Evolutionary conservation across 2,797 vertebrate species (phyloP).

Genomic region (Coregonus sp.): DNA sequence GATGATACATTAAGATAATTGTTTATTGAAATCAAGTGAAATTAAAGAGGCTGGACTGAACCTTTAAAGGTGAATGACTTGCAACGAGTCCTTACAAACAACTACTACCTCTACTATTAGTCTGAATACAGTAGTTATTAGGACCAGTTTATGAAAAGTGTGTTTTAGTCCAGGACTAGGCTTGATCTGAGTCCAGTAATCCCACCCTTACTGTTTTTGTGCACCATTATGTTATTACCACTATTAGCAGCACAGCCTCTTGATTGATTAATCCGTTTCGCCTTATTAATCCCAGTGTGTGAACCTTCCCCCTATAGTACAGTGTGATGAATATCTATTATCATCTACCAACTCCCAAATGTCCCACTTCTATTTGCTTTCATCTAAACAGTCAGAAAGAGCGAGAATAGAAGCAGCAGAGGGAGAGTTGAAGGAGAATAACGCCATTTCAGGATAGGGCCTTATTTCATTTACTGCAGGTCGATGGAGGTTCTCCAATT

Average conservation of each 20-base stretch:
- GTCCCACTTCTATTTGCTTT: slow-evolving; percentile 69
- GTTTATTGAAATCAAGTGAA: no score
- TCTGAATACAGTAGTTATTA: no score
- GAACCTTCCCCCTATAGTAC: slow-evolving; percentile 22
- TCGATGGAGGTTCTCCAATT: slow-evolving; percentile 83
- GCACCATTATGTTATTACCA: not conserved
- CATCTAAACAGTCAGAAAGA: slow-evolving; percentile 50
- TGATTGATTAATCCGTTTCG: slow-evolving; percentile 31
- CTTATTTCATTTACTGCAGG: slow-evolving; percentile 84
- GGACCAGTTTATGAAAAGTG: no score
- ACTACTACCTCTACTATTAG: no score
- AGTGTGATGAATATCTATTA: slow-evolving; percentile 68
- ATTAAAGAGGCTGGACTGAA: no score
- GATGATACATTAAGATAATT: no score
- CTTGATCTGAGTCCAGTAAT: no score
- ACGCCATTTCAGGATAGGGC: slow-evolving; percentile 79
- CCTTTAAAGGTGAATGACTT: no score
- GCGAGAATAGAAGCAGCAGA: slow-evolving; percentile 40
- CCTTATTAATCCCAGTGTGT: slow-evolving; percentile 43
- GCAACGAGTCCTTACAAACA: no score
- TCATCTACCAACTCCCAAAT: slow-evolving; percentile 64
- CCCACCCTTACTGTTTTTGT: not conserved
- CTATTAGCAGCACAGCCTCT: slow-evolving; percentile 9
- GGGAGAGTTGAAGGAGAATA: slow-evolving; percentile 72
- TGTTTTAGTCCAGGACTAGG: no score